These are phyloP conservation scores for Tricholauxania praeusta DNA, from an alignment of 2,888 invertebrate species.

Conservation along the genomic window DNA sequence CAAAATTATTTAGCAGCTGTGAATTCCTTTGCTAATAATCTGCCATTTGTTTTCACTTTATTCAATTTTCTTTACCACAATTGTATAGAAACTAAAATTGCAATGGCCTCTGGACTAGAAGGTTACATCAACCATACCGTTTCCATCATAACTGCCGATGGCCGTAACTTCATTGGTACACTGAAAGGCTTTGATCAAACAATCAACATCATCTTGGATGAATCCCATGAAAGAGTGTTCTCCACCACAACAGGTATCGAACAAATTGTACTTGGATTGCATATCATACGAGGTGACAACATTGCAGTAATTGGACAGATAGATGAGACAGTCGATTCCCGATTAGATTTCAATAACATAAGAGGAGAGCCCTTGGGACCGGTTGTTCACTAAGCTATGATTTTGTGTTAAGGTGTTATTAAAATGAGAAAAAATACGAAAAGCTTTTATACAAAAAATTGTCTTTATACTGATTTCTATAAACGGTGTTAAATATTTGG, in stretches of 20 bases:
- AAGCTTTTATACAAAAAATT: neutral
- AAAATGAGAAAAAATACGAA: conserved; percentile 36
- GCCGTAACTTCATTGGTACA: conserved; percentile 95
- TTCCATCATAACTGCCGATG: conserved; percentile 96
- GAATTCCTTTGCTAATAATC: no score
- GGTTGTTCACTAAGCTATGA: conserved; percentile 75
- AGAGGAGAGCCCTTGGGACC: conserved; percentile 87
- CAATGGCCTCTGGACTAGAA: conserved; percentile 87
- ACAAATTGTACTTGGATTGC: conserved; percentile 95
- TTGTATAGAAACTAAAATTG: neutral
- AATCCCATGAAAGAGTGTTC: conserved; percentile 98
- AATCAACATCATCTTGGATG: conserved; percentile 97
- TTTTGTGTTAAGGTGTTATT: conserved; percentile 27
- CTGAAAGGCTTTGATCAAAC: conserved; percentile 99
- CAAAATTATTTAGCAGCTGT: no score
- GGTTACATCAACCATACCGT: conserved; percentile 92
- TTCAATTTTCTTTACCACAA: no score
- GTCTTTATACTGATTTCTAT: neutral
- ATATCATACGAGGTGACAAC: conserved; percentile 98
- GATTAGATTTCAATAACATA: conserved; percentile 82
- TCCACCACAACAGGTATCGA: conserved; percentile 92
- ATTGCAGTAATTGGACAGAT: conserved; percentile 90
- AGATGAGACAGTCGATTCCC: conserved; percentile 85
- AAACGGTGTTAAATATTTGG: no score
- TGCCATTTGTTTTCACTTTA: no score